Percentiles rank a stretch among this genome's conserved stretches.
phyloP scores from a whole-genome alignment of 2,113 vertebrate species.

The Thamnophis sirtalis region DNA sequence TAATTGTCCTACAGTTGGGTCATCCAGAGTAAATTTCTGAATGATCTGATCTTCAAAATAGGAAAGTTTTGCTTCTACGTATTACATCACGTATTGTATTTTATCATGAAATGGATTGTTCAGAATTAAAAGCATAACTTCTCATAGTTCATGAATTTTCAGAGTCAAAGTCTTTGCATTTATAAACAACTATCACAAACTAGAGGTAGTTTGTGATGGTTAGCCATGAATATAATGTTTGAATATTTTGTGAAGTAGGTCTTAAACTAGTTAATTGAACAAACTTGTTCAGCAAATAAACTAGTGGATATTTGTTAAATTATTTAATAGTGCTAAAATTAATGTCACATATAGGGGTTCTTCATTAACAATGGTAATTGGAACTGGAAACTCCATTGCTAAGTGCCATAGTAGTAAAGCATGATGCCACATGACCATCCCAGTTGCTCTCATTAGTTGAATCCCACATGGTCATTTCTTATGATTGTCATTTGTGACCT shows the following conservation, averaged over 20 bases:
- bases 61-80: not conserved
- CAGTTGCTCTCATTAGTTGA: not conserved
- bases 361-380: not conserved
- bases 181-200: too few relatives aligned
- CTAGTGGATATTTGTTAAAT: conserved; percentile 47
- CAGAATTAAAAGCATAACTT: not conserved
- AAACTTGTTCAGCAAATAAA: conserved; percentile 44
- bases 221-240: not conserved
- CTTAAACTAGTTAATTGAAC: not conserved
- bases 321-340: conserved; percentile 38
- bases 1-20: not conserved
- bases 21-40: not conserved
- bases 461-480: not conserved
- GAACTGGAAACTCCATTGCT: not conserved
- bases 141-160: not conserved
- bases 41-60: rapidly evolving
- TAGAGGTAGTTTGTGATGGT: not conserved
- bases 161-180: too few relatives aligned
- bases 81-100: not conserved
- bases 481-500: not conserved
- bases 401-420: not conserved
- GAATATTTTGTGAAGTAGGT: not conserved
- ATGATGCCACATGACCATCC: not conserved
- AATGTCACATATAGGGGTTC: rapidly evolving
- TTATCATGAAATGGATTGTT: not conserved